These are phyloP conservation scores for Tipula vernalis DNA, from an alignment of 2,888 invertebrate species.

Conservation along the genomic window DNA sequence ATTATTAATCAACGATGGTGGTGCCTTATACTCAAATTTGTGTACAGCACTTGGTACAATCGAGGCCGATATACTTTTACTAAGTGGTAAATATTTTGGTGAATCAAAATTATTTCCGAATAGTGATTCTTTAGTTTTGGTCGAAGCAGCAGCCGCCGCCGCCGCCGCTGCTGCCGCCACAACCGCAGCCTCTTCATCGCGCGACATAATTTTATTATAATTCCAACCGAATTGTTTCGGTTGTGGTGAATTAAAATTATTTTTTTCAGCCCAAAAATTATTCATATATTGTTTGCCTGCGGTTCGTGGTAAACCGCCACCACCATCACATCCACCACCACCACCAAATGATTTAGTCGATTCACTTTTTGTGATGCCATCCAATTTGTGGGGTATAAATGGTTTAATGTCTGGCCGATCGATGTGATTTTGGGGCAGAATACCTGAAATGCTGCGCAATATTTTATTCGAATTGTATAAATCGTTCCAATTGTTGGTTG, in stretches of 20 bases:
- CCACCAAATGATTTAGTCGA: constrained; percentile 20
- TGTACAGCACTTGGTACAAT: constrained; percentile 24
- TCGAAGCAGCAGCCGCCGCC: not conserved
- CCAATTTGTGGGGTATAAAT: constrained; percentile 15
- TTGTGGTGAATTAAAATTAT: constrained; percentile 23
- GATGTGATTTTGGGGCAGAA: constrained; percentile 20
- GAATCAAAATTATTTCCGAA: not conserved
- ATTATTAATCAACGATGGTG: constrained; percentile 17
- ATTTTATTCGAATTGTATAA: constrained; percentile 19
- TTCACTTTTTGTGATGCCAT: constrained; percentile 19
- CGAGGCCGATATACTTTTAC: constrained; percentile 32
- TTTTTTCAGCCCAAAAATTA: constrained; percentile 34
- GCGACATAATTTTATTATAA: constrained; percentile 30
- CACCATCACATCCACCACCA: not conserved
- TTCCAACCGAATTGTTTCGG: constrained; percentile 25
- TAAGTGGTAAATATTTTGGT: constrained; percentile 18
- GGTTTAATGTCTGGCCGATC: constrained; percentile 18
- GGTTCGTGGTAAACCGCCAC: constrained; percentile 14
- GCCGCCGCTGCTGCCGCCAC: not conserved
- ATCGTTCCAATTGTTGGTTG: not conserved
- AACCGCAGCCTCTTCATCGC: not conserved
- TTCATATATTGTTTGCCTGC: constrained; percentile 33
- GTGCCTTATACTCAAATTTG: not conserved
- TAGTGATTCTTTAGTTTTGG: not conserved
- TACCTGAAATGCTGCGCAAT: constrained; percentile 33